Conservation (phyloP, 2,797 vertebrate species). For the Paratrypauchen microcephalus region DNA sequence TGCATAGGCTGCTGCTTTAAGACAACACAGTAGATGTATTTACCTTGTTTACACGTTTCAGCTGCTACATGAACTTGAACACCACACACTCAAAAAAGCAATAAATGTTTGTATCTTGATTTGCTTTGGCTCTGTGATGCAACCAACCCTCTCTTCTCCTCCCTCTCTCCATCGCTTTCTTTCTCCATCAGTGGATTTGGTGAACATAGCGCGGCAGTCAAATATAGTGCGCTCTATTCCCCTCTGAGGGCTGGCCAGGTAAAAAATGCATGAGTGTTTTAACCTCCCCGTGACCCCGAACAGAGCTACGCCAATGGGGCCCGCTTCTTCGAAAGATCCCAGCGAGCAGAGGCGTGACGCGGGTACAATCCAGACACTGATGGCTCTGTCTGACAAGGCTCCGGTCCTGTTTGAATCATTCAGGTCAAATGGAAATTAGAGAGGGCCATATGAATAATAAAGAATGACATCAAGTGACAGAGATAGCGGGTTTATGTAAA, state of each 20-base stretch:
- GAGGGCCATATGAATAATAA: neutral
- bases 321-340: slow-evolving; percentile 74
- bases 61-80: too few relatives aligned
- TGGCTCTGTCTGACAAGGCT: slow-evolving; percentile 15
- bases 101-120: neutral
- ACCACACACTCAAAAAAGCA: too few relatives aligned
- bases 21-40: too few relatives aligned
- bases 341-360: slow-evolving; percentile 27
- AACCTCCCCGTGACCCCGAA: slow-evolving; percentile 78
- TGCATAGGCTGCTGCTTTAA: too few relatives aligned
- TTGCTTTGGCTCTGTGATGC: slow-evolving; percentile 13
- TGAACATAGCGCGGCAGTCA: slow-evolving; percentile 58
- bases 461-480: slow-evolving; percentile 7
- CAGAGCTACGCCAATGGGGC: slow-evolving; percentile 49
- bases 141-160: neutral
- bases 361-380: slow-evolving; percentile 21
- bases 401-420: slow-evolving; percentile 12
- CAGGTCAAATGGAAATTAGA: slow-evolving; percentile 9
- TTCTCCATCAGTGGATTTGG: slow-evolving; percentile 43
- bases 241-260: slow-evolving; percentile 58
- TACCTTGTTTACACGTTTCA: too few relatives aligned
- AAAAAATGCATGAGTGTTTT: slow-evolving; percentile 82
- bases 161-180: slow-evolving; percentile 3
- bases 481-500: neutral
- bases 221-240: slow-evolving; percentile 52